Evolutionary conservation across 2,113 vertebrate species (phyloP), one percentile per base, ranked within the genome.

Genomic region (Rhombomys opimus): DNA sequence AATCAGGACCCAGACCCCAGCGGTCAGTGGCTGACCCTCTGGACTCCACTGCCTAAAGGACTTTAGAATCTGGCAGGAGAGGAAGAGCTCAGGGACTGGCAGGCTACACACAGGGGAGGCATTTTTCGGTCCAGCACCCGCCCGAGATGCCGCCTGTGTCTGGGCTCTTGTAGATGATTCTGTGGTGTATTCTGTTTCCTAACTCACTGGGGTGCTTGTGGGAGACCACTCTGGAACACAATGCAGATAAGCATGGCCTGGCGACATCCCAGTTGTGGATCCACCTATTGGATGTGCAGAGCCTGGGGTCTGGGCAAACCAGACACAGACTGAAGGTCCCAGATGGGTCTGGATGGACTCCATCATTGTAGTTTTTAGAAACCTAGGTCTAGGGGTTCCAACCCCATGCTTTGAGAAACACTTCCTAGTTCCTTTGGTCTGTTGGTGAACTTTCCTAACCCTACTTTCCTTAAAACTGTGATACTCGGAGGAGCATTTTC

Each of bases 11-110:
- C 63, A 57, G 67, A 20, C 25, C 50, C 54, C 38, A 0, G 10
- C 6, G 17, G 10, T 50, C 22, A 0, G 30, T 5, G 22, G 2
- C 4, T 0, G 11, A 23, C 11, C 22, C 32, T 70, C 10, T 13
- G 3, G 18, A 0, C 18, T 65, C 50, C 32, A 65, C 57, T n/a
- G 9, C 30, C 76, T 25, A 10, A 7, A 1, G 20, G 59, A 52
- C 15, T 23, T 20, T 41, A 38, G 63, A 63, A 14, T 25, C 1
- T n/a, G 32, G 27, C n/a, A 2, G 2, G 2, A 27, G 52, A 41
- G 54, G 13, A 14, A 23, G 41, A 35, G 10, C 4, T 41, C 25
- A 0, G 0, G 30, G 59, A 50, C n/a, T 7, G 12, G 61, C 41
- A 3, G 72, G 38, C 25, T 5, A 0, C 41, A n/a, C 54, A 13